Base-by-base conservation (phyloP, 2,113 vertebrate genomes). In the Pollimyrus isidori region DNA sequence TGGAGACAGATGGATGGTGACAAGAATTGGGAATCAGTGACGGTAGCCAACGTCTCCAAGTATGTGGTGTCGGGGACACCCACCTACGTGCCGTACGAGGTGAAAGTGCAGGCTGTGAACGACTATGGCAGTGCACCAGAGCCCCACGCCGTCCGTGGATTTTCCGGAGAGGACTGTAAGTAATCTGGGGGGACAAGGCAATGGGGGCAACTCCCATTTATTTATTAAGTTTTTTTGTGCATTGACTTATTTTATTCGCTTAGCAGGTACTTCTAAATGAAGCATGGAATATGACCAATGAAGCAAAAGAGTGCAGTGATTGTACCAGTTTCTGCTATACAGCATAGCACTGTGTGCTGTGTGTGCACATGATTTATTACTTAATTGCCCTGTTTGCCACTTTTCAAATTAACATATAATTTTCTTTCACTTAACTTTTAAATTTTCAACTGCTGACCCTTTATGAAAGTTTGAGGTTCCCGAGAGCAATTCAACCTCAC, bases 121-220 rank as follows among this genome's bases (percentile, higher is more conserved):
- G 95, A 97, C 21, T 94, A 97, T 46, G 98, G 98, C 26, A 94
- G 90, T 45, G 98, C 95, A 45, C 97, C 98, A 3, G 97, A 97
- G 15, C 96, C 98, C 2, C 89, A 93, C 76, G 92, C 92, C 0
- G 92, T 96, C 87, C 93, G 92, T 89, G 98, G 97, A 87, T 96
- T 97, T 94, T 99, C 98, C 17, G 98, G 98, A 91, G 98, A 99
- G 94, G 98, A 98, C 93, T 92, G 98, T 99, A 95, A 99, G 98
- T 97, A 2, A 9, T 87, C 35, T 2, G n/a, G 11, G 2, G 26
- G 46, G 26, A 5, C 69, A 30, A 69, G 65, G 65, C 65, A 69
- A 26, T 7, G 39, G 13, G 39, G 35, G 80, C 42, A 30, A 3
- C 80, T 83, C 0, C 46, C 5, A 45, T 15, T 83, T 45, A 35